A percentile compares a stretch with the other conserved stretches of the same genome.
phyloP scores from a whole-genome alignment of 2,888 invertebrate genomes.

The Chaitophorus viminalis region DNA sequence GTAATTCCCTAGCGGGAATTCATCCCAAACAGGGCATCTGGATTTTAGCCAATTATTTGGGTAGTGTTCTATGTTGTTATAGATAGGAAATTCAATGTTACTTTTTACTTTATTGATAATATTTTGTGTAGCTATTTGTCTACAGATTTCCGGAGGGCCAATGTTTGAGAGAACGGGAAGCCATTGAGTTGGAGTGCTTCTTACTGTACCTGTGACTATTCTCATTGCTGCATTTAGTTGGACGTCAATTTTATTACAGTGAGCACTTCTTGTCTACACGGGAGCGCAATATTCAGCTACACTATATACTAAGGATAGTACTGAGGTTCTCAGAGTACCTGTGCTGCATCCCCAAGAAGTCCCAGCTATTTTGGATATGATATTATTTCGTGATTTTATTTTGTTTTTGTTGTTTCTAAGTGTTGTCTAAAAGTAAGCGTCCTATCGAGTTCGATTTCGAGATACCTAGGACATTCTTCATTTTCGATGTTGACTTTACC shows the following conservation, averaged over 20 bases:
- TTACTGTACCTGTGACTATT: slow-evolving; percentile 27
- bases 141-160: slow-evolving; percentile 34
- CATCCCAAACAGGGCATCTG: neutral
- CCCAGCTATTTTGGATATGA: slow-evolving; percentile 45
- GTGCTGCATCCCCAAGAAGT: slow-evolving; percentile 30
- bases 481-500: slow-evolving; percentile 6
- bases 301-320: slow-evolving; percentile 17
- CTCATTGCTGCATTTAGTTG: slow-evolving; percentile 42
- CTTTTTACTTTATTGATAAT: slow-evolving; percentile 29
- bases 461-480: slow-evolving; percentile 11
- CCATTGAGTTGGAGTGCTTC: slow-evolving; percentile 46
- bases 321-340: slow-evolving; percentile 36
- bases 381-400: slow-evolving; percentile 32
- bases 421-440: slow-evolving; percentile 34
- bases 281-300: slow-evolving; percentile 24
- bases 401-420: slow-evolving; percentile 33
- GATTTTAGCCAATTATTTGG: slow-evolving; percentile 16
- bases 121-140: slow-evolving; percentile 37
- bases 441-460: neutral
- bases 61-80: slow-evolving; percentile 18
- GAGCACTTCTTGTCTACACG: slow-evolving; percentile 28
- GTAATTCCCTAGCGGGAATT: neutral
- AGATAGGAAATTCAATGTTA: slow-evolving; percentile 19
- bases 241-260: slow-evolving; percentile 43
- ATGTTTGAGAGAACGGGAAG: slow-evolving; percentile 44